A percentile compares a stretch with the other conserved stretches of the same genome.
Conservation (phyloP, 2,888 invertebrate genomes). For the Cephus pygmeus region DNA sequence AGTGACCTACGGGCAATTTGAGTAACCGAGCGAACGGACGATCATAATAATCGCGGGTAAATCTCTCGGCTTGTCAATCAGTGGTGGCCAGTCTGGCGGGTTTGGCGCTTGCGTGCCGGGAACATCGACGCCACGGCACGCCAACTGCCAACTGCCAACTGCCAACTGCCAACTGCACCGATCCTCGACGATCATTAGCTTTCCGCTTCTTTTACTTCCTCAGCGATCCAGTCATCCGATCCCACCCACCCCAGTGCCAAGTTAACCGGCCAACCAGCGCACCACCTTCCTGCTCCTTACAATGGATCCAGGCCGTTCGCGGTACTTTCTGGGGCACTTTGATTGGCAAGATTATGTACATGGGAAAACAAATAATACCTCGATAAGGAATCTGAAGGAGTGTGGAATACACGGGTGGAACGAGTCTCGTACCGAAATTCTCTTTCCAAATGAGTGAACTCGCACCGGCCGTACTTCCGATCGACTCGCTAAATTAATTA, state of each 20-base stretch:
- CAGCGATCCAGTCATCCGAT: not conserved
- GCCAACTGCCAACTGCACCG: conserved; percentile 14
- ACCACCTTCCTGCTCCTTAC: conserved; percentile 13
- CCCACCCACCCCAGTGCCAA: not conserved
- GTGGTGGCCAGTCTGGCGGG: conserved; percentile 13
- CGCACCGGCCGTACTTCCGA: not conserved
- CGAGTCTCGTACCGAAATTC: not conserved
- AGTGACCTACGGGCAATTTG: conserved; percentile 60
- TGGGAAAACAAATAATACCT: not conserved
- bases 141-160: conserved; percentile 23
- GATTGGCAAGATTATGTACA: not conserved
- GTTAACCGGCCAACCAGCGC: not conserved
- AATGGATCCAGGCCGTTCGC: not conserved
- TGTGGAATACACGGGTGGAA: not conserved
- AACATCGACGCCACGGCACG: conserved; percentile 15
- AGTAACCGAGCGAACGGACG: conserved; percentile 44
- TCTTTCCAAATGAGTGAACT: not conserved
- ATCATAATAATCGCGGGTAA: conserved; percentile 55
- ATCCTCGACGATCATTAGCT: conserved; percentile 20
- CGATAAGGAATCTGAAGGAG: not conserved
- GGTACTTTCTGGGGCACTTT: not conserved
- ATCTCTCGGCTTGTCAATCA: conserved; percentile 25
- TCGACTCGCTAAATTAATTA: not conserved
- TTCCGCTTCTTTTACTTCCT: conserved; percentile 14
- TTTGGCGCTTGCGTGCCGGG: conserved; percentile 41